Base-by-base conservation (phyloP, 1,140 invertebrate genomes). In the Bemisia tabaci region DNA sequence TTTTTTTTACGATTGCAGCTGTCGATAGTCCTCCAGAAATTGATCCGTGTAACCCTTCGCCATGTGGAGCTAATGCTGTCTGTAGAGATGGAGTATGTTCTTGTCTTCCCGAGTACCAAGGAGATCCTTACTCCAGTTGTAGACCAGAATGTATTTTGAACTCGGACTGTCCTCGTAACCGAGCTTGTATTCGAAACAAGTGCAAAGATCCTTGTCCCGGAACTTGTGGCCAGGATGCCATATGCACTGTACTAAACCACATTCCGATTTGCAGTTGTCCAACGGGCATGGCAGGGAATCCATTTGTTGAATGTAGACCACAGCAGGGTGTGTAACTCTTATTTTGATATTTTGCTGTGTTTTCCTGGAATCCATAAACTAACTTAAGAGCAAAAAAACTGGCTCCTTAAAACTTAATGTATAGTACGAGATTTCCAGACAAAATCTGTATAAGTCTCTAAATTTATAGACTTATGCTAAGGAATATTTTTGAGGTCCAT, bases 161-260 rank as follows among this genome's bases (percentile, higher is more conserved):
- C 74, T 84, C 86, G 12, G 88, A 91, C 76, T 87, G 88, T 78
- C 77, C 83, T 62, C 74, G 79, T 24, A 83, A 83, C 67, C 82
- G 85, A 73, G 86, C 87, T 0, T 91, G 89, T 74, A 80, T 87
- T 22, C 87, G 89, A 75, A 82, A 89, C 72, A 88, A 88, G 78
- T 92, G 90, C 72, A 79, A 82, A 48, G 84, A 92, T 74, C 89
- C 89, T 12, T 92, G 90, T 70, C 81, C 83, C 5, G 87, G 87
- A 64, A 83, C 84, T 12, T 94, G 91, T 76, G 90, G 90, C 17
- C 75, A 83, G 2, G 83, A 84, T 72, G 84, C 88, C 0, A 81
- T 84, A 64, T 91, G 89, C 72, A 79, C 82, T 71, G 85, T 87
- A 1, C 76, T 83, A 1, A 84, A 84, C 70, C 83, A 85, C 68